phyloP scores from a whole-genome alignment of 2,797 vertebrate genomes.

The Spinus pinus region DNA sequence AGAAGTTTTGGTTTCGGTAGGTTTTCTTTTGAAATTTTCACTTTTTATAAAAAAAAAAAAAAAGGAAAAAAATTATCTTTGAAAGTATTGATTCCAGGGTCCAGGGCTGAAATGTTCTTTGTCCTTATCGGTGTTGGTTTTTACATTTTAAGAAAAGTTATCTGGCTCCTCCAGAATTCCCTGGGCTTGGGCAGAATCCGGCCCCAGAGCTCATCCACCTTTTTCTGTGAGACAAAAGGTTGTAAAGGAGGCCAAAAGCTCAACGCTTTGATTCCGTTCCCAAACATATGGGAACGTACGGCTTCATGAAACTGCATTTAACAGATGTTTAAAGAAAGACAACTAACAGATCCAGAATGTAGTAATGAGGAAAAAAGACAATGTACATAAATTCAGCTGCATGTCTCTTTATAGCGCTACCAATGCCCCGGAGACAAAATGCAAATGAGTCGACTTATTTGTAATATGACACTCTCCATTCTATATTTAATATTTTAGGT shows the following conservation, averaged over 20 bases:
- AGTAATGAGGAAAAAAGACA: conserved; percentile 70
- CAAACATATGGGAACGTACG: conserved; percentile 78
- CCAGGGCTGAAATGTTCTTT: neutral
- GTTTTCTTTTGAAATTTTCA: neutral
- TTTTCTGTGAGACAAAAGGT: conserved; percentile 65
- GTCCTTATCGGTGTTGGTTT: neutral
- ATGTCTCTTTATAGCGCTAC: conserved; percentile 48
- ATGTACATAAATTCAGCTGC: conserved; percentile 62
- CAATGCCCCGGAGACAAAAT: conserved; percentile 66
- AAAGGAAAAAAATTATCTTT: neutral
- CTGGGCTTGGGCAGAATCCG: neutral
- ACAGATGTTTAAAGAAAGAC: conserved; percentile 81
- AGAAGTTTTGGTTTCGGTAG: neutral
- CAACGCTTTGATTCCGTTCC: conserved; percentile 73
- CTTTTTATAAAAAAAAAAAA: neutral
- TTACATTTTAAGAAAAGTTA: neutral
- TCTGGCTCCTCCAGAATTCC: neutral
- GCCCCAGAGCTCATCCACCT: conserved; percentile 36
- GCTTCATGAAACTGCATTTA: conserved; percentile 73
- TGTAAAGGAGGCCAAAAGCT: conserved; percentile 68
- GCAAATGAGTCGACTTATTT: conserved; percentile 67
- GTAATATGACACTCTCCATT: conserved; percentile 61
- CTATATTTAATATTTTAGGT: conserved; percentile 69
- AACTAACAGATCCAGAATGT: conserved; percentile 75
- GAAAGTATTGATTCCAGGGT: fast-evolving